Evolutionary conservation across 2,113 vertebrate genomes (phyloP).

Genomic region (Euleptes europaea): DNA sequence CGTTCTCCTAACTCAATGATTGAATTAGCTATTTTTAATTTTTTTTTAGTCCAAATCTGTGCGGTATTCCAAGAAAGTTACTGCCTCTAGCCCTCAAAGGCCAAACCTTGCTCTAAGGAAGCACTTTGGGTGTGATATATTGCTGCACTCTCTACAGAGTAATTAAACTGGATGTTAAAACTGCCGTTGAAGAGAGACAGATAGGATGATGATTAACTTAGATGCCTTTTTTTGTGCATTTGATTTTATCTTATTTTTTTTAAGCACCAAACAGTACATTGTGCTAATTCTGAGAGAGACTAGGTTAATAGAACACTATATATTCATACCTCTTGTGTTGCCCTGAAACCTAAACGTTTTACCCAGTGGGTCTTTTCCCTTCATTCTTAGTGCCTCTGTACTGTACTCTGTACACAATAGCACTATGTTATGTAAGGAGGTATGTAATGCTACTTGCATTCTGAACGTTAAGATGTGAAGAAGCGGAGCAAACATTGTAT

Average conservation of each 20-base stretch:
- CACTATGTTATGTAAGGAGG: constrained; percentile 32
- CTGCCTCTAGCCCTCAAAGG: constrained; percentile 13
- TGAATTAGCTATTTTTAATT: neutral
- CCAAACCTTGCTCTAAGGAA: constrained; percentile 10
- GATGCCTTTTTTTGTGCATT: neutral
- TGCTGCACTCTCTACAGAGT: neutral
- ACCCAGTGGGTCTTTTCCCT: constrained; percentile 20
- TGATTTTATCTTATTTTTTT: neutral
- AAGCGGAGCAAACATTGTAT: constrained; percentile 62
- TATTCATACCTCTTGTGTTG: constrained; percentile 40
- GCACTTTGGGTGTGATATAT: constrained; percentile 19
- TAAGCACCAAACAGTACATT: too few species aligned
- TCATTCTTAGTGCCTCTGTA: constrained; percentile 44
- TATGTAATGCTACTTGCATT: constrained; percentile 52
- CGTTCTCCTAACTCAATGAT: neutral
- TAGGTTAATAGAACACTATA: constrained; percentile 5
- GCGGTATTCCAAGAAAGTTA: constrained; percentile 17
- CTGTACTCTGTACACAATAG: constrained; percentile 40
- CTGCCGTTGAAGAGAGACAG: neutral
- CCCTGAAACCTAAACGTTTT: neutral
- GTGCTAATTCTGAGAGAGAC: neutral
- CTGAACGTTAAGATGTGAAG: constrained; percentile 58
- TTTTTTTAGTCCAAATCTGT: neutral
- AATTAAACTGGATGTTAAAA: neutral
- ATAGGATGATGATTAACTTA: neutral